Percentiles rank a stretch among this genome's conserved stretches.
These are phyloP conservation scores for Agrilus cyanescens DNA, from an alignment of 2,888 invertebrate species.

Conservation along the genomic window DNA sequence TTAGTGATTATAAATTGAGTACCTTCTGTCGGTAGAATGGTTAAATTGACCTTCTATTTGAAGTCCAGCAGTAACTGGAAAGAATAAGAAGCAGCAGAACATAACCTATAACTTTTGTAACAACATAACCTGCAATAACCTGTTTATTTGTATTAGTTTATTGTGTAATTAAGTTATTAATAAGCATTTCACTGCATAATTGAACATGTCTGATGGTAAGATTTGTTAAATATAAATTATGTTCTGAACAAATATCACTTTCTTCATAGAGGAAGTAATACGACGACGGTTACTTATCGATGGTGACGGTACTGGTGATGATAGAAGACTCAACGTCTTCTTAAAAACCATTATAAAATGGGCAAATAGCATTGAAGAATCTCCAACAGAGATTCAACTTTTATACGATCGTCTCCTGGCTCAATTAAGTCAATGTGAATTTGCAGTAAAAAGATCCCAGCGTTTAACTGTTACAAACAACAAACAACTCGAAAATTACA, in stretches of 20 bases:
- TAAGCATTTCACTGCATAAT: too few relatives aligned
- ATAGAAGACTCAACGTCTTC: slow-evolving; percentile 74
- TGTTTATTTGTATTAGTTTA: too few relatives aligned
- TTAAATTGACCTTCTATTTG: too few relatives aligned
- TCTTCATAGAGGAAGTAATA: slow-evolving; percentile 77
- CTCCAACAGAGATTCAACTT: slow-evolving; percentile 54
- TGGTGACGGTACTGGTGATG: slow-evolving; percentile 95
- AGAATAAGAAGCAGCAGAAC: too few relatives aligned
- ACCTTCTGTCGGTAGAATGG: too few relatives aligned
- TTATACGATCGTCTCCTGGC: slow-evolving; percentile 70
- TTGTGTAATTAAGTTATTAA: too few relatives aligned
- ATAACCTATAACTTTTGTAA: too few relatives aligned
- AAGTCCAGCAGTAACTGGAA: too few relatives aligned
- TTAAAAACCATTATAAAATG: slow-evolving; percentile 75
- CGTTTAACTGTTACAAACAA: slow-evolving; percentile 70
- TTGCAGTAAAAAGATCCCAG: slow-evolving; percentile 73
- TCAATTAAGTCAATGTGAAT: slow-evolving; percentile 78
- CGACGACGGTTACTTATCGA: slow-evolving; percentile 83
- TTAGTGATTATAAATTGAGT: too few relatives aligned
- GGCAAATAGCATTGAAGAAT: slow-evolving; percentile 56
- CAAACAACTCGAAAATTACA: slow-evolving; percentile 75
- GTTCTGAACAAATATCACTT: not conserved
- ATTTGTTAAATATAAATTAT: not conserved
- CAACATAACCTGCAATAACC: too few relatives aligned
- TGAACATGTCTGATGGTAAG: slow-evolving; percentile 9